Percentiles rank a stretch among this genome's conserved stretches.
phyloP scores from a whole-genome alignment of 2,113 vertebrate species.

The Ailuropoda melanoleuca region DNA sequence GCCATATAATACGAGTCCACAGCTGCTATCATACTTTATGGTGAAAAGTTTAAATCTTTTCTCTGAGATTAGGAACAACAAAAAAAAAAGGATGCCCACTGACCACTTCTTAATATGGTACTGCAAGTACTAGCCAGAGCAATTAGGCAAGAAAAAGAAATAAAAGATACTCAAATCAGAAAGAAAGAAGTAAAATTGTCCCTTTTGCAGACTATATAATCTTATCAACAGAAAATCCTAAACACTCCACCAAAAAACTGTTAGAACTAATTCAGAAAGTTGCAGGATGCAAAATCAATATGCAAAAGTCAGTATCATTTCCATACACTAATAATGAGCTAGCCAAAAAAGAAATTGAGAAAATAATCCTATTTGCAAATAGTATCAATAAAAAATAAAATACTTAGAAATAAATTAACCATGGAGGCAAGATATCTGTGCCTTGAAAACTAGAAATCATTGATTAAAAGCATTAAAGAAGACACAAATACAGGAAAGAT shows the following conservation, averaged over 20 bases:
- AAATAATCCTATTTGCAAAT: not conserved
- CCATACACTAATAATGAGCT: not conserved
- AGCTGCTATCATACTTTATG: not conserved
- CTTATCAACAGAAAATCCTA: not conserved
- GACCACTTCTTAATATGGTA: not conserved
- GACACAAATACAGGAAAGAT: not conserved
- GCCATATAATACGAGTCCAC: not conserved
- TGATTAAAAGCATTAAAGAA: not conserved
- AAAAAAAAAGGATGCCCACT: not conserved
- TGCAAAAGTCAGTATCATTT: not conserved
- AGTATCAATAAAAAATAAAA: not conserved
- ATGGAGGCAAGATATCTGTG: not conserved
- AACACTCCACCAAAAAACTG: not conserved
- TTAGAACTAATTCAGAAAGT: not conserved
- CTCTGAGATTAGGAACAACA: not conserved
- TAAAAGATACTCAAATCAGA: not conserved
- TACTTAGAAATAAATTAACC: not conserved
- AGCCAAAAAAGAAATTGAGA: not conserved
- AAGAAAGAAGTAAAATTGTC: not conserved
- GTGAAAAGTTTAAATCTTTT: not conserved
- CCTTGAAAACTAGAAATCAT: not conserved
- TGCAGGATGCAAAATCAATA: not conserved
- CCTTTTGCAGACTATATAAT: not conserved
- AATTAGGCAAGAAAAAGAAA: not conserved
- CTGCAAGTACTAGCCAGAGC: not conserved